phyloP scores from a whole-genome alignment of 2,797 vertebrate genomes.

The Cirrhinus mrigala region DNA sequence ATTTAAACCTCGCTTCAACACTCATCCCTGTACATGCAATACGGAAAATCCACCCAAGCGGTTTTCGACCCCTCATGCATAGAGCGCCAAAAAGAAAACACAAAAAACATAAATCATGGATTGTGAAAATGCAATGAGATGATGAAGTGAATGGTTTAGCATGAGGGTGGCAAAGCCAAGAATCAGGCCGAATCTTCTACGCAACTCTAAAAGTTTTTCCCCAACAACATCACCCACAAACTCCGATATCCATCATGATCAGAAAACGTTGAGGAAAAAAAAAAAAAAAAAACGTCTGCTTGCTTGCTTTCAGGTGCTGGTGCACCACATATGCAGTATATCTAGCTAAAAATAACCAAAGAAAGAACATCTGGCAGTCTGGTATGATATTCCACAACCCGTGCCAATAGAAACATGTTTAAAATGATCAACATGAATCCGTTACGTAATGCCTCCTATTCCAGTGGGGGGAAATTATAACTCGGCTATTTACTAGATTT shows the following conservation, averaged over 20 bases:
- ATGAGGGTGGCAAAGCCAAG: conserved; percentile 51
- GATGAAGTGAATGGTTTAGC: conserved; percentile 57
- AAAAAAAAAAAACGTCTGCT: conserved; percentile 52
- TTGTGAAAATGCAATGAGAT: conserved; percentile 52
- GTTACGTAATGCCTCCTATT: conserved; percentile 71
- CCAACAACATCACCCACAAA: conserved; percentile 53
- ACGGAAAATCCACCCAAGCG: conserved; percentile 53
- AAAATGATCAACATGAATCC: conserved; percentile 73
- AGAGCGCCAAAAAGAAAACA: conserved; percentile 34
- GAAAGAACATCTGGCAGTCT: conserved; percentile 76
- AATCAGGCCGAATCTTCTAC: neutral
- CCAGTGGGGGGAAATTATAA: conserved; percentile 50
- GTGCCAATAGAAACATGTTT: conserved; percentile 77
- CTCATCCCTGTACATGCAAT: conserved; percentile 21
- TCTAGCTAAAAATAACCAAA: conserved; percentile 78
- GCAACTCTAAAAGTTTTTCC: conserved; percentile 38
- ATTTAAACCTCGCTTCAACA: conserved; percentile 28
- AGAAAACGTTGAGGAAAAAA: neutral
- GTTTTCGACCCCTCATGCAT: conserved; percentile 48
- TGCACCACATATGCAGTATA: conserved; percentile 63
- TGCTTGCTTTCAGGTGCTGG: conserved; percentile 62
- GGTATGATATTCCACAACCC: conserved; percentile 64
- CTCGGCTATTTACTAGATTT: conserved; percentile 62
- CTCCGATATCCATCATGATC: conserved; percentile 60
- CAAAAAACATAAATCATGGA: conserved; percentile 30